A percentile compares a stretch with the other conserved stretches of the same genome.
Evolutionary conservation across 2,113 vertebrate genomes (phyloP).

Genomic region (Odocoileus hemionus): DNA sequence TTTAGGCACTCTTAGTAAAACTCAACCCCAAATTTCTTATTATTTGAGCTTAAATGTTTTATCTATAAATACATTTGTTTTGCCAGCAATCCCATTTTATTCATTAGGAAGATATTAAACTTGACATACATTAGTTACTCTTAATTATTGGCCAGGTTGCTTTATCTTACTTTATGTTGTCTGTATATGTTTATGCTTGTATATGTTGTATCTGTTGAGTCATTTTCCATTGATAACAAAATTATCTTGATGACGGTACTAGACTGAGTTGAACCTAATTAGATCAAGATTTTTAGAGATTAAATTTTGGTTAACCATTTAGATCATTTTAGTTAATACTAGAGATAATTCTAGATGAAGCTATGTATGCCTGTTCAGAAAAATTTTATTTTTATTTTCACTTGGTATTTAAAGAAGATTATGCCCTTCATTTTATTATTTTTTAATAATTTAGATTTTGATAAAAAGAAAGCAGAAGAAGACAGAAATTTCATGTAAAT

Average conservation of each 20-base stretch:
- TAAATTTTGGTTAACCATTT: not conserved
- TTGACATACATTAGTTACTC: not conserved
- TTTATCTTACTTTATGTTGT: not conserved
- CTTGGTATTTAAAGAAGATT: not conserved
- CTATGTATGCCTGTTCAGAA: not conserved
- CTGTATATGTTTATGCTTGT: conserved; percentile 3
- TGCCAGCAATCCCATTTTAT: not conserved
- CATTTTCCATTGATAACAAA: conserved; percentile 7
- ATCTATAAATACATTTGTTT: not conserved
- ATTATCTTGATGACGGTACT: not conserved
- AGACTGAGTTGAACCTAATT: not conserved
- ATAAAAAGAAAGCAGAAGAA: not conserved
- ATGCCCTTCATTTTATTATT: not conserved
- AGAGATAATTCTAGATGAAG: not conserved
- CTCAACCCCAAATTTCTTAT: not conserved
- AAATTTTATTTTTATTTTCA: not conserved
- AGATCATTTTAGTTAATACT: not conserved
- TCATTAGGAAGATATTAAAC: not conserved
- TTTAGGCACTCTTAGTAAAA: not conserved
- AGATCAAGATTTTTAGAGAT: not conserved
- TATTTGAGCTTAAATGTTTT: not conserved
- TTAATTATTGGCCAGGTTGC: not conserved
- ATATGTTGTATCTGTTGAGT: not conserved
- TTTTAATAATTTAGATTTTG: not conserved
- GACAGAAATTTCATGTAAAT: not conserved